These are phyloP conservation scores for Merodon equestris DNA, from an alignment of 2,888 invertebrate species.

Conservation along the genomic window DNA sequence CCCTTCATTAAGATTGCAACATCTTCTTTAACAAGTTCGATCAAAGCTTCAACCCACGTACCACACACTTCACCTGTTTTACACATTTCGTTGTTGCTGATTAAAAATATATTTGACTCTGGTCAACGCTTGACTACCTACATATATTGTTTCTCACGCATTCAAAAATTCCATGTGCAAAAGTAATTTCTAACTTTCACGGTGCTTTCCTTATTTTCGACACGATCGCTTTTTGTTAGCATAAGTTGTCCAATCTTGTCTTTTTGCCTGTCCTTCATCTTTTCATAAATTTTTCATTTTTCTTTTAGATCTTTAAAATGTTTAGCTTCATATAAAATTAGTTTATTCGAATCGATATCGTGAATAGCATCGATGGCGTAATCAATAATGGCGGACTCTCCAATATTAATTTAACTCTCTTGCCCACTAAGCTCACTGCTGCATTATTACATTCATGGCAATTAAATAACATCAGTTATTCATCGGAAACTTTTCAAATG, in stretches of 20 bases:
- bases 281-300: conserved; percentile 15
- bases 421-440: too few species aligned
- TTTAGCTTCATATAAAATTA: too few species aligned
- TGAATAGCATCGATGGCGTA: conserved; percentile 24
- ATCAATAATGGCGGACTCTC: conserved; percentile 13
- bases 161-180: conserved; percentile 6
- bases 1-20: not conserved
- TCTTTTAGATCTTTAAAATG: conserved; percentile 13
- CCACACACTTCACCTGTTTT: conserved; percentile 12
- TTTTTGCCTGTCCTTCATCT: not conserved
- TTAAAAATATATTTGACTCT: not conserved
- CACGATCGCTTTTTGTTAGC: not conserved
- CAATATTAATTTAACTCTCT: too few species aligned
- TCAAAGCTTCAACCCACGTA: not conserved
- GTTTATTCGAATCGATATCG: conserved; percentile 8
- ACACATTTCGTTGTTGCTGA: conserved; percentile 11
- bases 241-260: not conserved
- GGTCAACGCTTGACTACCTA: too few species aligned
- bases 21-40: not conserved
- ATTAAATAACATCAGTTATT: too few species aligned
- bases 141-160: too few species aligned
- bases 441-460: too few species aligned
- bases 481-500: too few species aligned
- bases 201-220: not conserved
- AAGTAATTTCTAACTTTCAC: conserved; percentile 14